phyloP scores from a whole-genome alignment of 2,888 invertebrate genomes.

The Lydus trimaculatus region DNA sequence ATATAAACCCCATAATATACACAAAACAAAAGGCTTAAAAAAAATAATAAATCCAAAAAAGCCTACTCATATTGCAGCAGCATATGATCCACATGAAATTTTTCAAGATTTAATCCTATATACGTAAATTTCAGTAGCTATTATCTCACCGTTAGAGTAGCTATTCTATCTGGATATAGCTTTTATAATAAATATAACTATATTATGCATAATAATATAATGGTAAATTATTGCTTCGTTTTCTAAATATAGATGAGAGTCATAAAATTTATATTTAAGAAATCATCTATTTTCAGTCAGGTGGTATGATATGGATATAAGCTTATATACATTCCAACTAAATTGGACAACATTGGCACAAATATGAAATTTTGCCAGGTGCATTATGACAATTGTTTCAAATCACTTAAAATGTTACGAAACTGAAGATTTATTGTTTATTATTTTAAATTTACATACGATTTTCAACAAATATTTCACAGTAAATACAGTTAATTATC shows the following conservation, averaged over 20 bases:
- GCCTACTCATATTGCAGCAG: neutral
- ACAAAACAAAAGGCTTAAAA: neutral
- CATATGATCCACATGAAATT: slow-evolving; percentile 8
- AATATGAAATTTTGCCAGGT: slow-evolving; percentile 7
- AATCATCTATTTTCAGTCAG: slow-evolving; percentile 4
- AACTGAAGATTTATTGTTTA: neutral
- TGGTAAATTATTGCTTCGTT: neutral
- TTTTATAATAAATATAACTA: neutral
- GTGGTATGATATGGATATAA: slow-evolving; percentile 1
- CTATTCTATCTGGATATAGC: neutral
- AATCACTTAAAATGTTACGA: neutral
- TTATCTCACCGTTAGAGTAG: neutral
- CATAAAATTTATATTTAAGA: slow-evolving; percentile 11
- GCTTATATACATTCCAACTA: neutral
- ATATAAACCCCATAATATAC: neutral
- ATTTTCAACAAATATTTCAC: neutral
- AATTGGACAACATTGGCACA: neutral
- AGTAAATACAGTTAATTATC: neutral
- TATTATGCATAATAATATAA: neutral
- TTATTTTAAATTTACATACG: neutral
- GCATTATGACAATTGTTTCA: slow-evolving; percentile 8
- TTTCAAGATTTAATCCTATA: neutral
- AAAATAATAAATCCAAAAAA: neutral
- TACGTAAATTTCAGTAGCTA: neutral
- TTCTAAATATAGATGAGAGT: slow-evolving; percentile 8